A percentile compares a stretch with the other conserved stretches of the same genome.
Conservation (phyloP, 1,140 invertebrate species). For the Trichoplusia ni region DNA sequence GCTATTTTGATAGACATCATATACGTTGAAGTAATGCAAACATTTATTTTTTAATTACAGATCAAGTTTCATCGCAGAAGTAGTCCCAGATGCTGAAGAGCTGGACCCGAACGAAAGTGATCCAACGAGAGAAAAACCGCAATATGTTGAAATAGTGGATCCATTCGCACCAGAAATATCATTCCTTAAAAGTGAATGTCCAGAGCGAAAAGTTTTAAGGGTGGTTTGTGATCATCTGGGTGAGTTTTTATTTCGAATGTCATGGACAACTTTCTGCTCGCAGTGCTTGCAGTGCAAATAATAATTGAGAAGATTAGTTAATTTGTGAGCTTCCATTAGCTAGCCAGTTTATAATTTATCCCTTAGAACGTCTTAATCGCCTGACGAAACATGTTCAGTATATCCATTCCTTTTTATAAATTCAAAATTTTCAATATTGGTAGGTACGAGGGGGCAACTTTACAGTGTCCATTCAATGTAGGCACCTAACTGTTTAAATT, state of each 20-base stretch:
- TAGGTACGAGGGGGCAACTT: too few species aligned
- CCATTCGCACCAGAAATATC: slow-evolving; percentile 90
- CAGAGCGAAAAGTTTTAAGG: slow-evolving; percentile 89
- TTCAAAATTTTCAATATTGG: too few species aligned
- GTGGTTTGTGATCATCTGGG: slow-evolving; percentile 89
- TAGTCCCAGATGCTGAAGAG: slow-evolving; percentile 65
- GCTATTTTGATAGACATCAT: not conserved
- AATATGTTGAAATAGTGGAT: slow-evolving; percentile 91
- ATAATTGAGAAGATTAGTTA: too few species aligned
- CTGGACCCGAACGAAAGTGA: slow-evolving; percentile 77
- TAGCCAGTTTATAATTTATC: too few species aligned
- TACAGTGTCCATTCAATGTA: too few species aligned
- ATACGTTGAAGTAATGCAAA: not conserved
- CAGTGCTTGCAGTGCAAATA: too few species aligned
- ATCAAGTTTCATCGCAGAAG: slow-evolving; percentile 63
- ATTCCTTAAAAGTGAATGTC: slow-evolving; percentile 89
- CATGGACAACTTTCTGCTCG: too few species aligned
- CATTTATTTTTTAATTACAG: slow-evolving; percentile 32
- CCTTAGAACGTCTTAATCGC: too few species aligned
- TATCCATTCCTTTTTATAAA: too few species aligned
- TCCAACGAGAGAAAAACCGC: slow-evolving; percentile 62
- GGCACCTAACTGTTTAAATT: too few species aligned
- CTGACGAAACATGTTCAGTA: too few species aligned
- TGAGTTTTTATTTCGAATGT: slow-evolving; percentile 64
- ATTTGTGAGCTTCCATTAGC: too few species aligned